phyloP scores from a whole-genome alignment of 1,140 invertebrate genomes.

The Pachyrhynchus sulphureomaculatus region DNA sequence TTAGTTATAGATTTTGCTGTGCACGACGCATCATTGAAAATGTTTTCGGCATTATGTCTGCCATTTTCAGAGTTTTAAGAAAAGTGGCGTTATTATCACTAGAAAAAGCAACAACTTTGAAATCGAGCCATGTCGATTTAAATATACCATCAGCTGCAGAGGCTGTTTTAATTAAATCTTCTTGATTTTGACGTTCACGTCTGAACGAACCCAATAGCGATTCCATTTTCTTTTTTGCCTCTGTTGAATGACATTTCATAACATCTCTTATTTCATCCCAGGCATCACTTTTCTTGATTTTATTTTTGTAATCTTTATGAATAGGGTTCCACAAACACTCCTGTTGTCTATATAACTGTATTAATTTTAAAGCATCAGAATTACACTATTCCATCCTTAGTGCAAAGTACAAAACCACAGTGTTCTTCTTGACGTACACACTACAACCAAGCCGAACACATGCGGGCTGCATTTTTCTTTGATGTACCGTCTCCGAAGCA shows the following conservation, averaged over 20 bases:
- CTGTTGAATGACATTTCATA: not conserved
- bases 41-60: constrained; percentile 26
- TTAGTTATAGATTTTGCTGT: constrained; percentile 46
- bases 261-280: constrained; percentile 2
- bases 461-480: no score
- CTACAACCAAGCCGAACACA: no score
- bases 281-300: constrained; percentile 13
- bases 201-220: not conserved
- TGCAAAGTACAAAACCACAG: no score
- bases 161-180: no score
- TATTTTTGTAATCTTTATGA: constrained; percentile 8
- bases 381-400: no score
- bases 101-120: constrained; percentile 7
- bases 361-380: not conserved
- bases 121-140: no score
- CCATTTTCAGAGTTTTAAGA: constrained; percentile 7
- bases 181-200: not conserved
- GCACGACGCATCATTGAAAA: constrained; percentile 51
- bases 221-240: constrained; percentile 23
- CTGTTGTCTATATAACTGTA: constrained; percentile 1
- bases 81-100: constrained; percentile 6
- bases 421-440: no score
- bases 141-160: no score
- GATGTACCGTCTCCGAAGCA: no score
- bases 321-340: constrained; percentile 8